Conservation (phyloP, 2,888 invertebrate genomes). For the Polietes domitor region DNA sequence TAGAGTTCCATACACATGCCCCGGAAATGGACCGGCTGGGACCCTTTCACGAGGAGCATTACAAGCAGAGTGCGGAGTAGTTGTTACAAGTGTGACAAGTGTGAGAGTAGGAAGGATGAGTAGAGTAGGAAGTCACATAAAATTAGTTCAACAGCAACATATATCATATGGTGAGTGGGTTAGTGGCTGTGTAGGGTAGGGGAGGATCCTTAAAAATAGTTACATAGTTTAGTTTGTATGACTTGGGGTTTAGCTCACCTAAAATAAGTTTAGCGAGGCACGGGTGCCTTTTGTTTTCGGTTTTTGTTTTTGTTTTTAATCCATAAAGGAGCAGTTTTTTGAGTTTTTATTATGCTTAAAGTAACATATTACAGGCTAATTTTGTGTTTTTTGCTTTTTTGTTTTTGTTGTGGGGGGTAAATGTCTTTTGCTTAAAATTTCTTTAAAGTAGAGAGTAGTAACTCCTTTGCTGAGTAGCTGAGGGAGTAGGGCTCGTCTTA, state of each 20-base stretch:
- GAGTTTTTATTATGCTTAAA: slow-evolving; percentile 66
- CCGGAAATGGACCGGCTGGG: too few relatives aligned
- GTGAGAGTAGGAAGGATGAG: too few relatives aligned
- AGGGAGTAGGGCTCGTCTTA: slow-evolving; percentile 82
- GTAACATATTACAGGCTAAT: slow-evolving; percentile 65
- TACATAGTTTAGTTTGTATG: slow-evolving; percentile 67
- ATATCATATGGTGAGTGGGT: background rate
- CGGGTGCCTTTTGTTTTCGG: slow-evolving; percentile 52
- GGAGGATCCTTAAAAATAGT: background rate
- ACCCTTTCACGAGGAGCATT: background rate
- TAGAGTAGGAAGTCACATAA: background rate
- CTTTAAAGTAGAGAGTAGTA: slow-evolving; percentile 39
- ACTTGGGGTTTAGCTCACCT: slow-evolving; percentile 81
- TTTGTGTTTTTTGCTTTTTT: slow-evolving; percentile 67
- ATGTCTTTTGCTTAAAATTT: slow-evolving; percentile 56
- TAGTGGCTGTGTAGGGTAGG: background rate
- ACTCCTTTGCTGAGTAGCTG: slow-evolving; percentile 49
- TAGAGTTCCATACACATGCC: background rate
- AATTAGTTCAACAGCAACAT: slow-evolving; percentile 9
- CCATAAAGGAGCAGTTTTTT: slow-evolving; percentile 33
- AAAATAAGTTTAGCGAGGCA: slow-evolving; percentile 64
- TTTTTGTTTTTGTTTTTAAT: slow-evolving; percentile 48
- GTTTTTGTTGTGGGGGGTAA: slow-evolving; percentile 71
- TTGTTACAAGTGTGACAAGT: too few relatives aligned
- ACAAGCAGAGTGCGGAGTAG: background rate